Conservation (phyloP, 2,888 invertebrate species). For the Pachymerium ferrugineum region DNA sequence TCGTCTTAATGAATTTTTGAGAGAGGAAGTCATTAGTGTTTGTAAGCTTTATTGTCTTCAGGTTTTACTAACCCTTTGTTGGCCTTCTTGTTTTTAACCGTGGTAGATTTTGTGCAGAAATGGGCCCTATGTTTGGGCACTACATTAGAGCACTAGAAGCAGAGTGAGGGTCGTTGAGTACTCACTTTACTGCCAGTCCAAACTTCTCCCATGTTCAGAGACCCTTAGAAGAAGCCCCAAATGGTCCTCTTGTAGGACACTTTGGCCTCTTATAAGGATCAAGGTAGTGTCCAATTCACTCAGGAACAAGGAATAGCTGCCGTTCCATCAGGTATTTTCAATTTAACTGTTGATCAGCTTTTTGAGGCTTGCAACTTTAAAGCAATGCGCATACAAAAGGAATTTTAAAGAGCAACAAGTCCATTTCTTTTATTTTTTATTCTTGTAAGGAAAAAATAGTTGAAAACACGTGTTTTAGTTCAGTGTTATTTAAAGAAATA, state of each 20-base stretch:
- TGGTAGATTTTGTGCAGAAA: not conserved
- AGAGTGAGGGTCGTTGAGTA: constrained; percentile 19
- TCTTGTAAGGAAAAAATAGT: not conserved
- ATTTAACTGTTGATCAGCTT: constrained; percentile 17
- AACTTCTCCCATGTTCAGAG: not conserved
- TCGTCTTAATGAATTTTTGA: too few relatives aligned
- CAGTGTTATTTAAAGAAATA: not conserved
- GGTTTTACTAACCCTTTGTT: not conserved
- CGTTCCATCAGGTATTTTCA: constrained; percentile 17
- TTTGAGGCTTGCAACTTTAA: constrained; percentile 12
- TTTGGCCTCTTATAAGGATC: constrained; percentile 23
- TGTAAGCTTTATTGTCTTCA: not conserved
- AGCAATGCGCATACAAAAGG: not conserved
- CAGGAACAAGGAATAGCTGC: constrained; percentile 21
- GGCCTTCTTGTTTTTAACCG: not conserved
- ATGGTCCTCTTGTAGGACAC: constrained; percentile 19
- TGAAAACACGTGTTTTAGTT: not conserved
- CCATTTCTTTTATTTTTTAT: not conserved
- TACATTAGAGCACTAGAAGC: constrained; percentile 19
- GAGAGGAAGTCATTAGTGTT: too few relatives aligned
- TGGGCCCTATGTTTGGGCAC: constrained; percentile 19
- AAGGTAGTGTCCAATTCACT: constrained; percentile 25
- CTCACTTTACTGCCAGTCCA: constrained; percentile 12
- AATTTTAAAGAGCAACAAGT: not conserved
- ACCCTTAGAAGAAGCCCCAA: constrained; percentile 26